Conservation (phyloP, 2,888 invertebrate species). For the Apotomis betuletana region DNA sequence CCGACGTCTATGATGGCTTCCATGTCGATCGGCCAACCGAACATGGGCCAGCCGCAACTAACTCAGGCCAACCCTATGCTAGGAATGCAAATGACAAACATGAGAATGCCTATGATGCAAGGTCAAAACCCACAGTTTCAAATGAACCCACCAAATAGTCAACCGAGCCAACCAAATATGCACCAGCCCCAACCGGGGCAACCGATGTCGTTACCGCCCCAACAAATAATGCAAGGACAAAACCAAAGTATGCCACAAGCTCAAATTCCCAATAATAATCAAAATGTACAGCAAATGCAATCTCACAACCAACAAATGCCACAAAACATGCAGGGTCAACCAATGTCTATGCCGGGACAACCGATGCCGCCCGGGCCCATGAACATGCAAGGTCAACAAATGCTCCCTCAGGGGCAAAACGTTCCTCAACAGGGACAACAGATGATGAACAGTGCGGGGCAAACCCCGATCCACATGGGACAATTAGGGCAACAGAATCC, state of each 20-base stretch:
- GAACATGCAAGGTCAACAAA: conserved; percentile 62
- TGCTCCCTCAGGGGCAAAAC: conserved; percentile 54
- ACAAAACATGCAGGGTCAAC: conserved; percentile 53
- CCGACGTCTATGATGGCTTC: conserved; percentile 62
- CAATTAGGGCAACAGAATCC: conserved; percentile 50
- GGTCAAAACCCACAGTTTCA: conserved; percentile 66
- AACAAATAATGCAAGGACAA: conserved; percentile 56
- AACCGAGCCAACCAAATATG: conserved; percentile 60
- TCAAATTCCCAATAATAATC: conserved; percentile 33
- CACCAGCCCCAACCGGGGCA: conserved; percentile 62
- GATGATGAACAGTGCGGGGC: conserved; percentile 52
- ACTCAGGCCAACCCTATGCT: conserved; percentile 67
- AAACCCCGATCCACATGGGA: conserved; percentile 41
- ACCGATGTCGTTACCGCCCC: conserved; percentile 58
- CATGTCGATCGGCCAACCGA: conserved; percentile 65
- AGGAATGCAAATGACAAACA: conserved; percentile 72
- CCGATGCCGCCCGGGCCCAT: conserved; percentile 56
- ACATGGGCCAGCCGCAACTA: conserved; percentile 59
- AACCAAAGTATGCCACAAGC: conserved; percentile 53
- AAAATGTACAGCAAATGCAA: conserved; percentile 51
- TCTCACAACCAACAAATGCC: conserved; percentile 54
- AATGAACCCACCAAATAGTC: conserved; percentile 61
- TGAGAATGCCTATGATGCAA: conserved; percentile 73
- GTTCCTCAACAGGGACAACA: conserved; percentile 58
- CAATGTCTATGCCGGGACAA: conserved; percentile 57